Base-by-base conservation (phyloP, 2,888 invertebrate genomes). In the Nowickia ferox region DNA sequence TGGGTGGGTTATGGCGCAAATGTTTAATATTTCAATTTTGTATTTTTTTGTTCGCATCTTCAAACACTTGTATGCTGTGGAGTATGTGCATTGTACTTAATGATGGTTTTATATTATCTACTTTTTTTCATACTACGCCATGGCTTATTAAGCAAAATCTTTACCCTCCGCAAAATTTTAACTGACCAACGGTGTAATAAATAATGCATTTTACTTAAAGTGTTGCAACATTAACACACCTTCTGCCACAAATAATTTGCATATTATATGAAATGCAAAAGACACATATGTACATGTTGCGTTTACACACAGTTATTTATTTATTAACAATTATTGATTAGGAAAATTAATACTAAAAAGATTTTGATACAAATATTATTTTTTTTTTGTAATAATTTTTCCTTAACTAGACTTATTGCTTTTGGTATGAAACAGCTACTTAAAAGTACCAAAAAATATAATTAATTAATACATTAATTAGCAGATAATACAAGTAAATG, bases 151-250 rank as follows among this genome's bases (percentile, higher is more conserved):
- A 76, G 63, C 40, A 42, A 57, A 75, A 69, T 72, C 63, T 11
- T 42, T 55, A 59, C 19, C 46, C 63, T 40, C 1, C 10, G 19
- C 44, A 19, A n/a, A 2, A 5, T n/a, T 77, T 59, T 48, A 59
- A 72, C 40, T 66, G 77, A 57, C 72, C 53, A 77, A 44, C 63
- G 53, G 48, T 59, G 74, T 69, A 75, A 82, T 76, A 79, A 75
- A 69, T 83, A 79, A 86, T 79, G 78, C 59, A 74, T 74, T 63
- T 82, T 22, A 59, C 71, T 61, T 71, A 40, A n/a, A 74, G 82
- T 83, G 79, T 61, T 79, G 66, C 63, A 82, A 69, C 48, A 72
- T 84, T 77, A 84, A 81, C 84, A 81, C 75, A 77, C 75, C 61
- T 80, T 63, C 71, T 66, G 65, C 63, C 42, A 68, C 53, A 69